Base-by-base conservation (phyloP, 2,888 invertebrate species). In the Cosmopolites sordidus region DNA sequence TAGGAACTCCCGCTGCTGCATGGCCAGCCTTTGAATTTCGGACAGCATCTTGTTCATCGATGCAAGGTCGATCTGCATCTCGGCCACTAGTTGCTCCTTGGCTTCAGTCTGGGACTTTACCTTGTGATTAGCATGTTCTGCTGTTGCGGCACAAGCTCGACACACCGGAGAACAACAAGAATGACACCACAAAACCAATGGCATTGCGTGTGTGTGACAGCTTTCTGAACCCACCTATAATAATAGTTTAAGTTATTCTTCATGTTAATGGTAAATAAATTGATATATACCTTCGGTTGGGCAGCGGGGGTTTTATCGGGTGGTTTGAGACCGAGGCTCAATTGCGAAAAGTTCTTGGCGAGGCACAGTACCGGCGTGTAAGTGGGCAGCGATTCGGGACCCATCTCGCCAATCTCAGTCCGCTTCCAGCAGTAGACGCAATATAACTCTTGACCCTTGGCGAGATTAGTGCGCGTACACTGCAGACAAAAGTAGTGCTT, bases 401-500 rank as follows among this genome's bases (percentile, higher is more conserved):
- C 82, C 64, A 82, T 78, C 62, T 83, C 84, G 50, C 84, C 83
- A 54, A 84, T 73, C 62, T 84, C 84, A 55, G 86, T 86, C 60
- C 82, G 78, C 72, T 86, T 85, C 84, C 85, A 86, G 73, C 87
- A 87, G 72, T 86, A 83, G 58, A 82, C 79, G 71, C 87, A 87
- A 71, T 81, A 82, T 61, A 86, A 74, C 69, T 84, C 85, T 66
- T 79, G 79, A 54, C 82, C 85, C 69, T 84, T 83, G 69, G 81
- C 79, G 65, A 86, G 76, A 66, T 80, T 80, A 61, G 81, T 79
- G 67, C 83, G 83, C 71, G 85, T 82, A 75, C 87, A 87, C 69
- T 83, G 81, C 72, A 87, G 77, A 72, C 87, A 87, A 74, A 87
- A 87, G 75, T 85, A 84, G 72, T 87, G 87, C 69, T 86, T 84